A percentile compares a stretch with the other conserved stretches of the same genome.
Evolutionary conservation across 2,113 vertebrate genomes (phyloP).

Genomic region (Tylochromis polylepis): DNA sequence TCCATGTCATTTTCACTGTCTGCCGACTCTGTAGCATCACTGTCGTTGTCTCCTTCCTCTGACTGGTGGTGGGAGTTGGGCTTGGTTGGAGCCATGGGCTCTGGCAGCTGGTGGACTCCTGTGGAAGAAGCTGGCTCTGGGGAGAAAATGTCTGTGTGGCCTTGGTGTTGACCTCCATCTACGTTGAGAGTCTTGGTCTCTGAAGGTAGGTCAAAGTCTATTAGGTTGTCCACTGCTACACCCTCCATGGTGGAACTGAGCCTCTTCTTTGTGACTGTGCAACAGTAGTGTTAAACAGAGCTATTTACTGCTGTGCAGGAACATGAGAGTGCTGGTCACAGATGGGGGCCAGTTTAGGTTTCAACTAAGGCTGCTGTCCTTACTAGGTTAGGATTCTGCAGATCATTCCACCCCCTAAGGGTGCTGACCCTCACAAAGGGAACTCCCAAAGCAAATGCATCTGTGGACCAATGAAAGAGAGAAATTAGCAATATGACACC

Average conservation of each 20-base stretch:
- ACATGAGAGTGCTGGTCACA: not conserved
- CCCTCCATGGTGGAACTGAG: slow-evolving; percentile 76
- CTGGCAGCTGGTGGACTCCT: slow-evolving; percentile 35
- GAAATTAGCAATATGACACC: not conserved
- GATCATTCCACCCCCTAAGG: not conserved
- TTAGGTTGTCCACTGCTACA: slow-evolving; percentile 80
- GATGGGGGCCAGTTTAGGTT: not conserved
- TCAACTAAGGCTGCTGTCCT: not conserved
- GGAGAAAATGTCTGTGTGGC: slow-evolving; percentile 39
- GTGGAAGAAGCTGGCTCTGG: slow-evolving; percentile 29
- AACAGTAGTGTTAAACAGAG: not conserved
- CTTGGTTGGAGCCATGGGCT: slow-evolving; percentile 41
- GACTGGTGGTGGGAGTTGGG: not conserved
- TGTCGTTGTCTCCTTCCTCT: slow-evolving; percentile 66
- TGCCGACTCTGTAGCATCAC: slow-evolving; percentile 88
- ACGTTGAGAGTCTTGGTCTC: slow-evolving; percentile 41
- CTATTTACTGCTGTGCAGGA: not conserved
- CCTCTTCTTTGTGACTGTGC: not conserved
- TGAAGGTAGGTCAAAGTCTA: slow-evolving; percentile 77
- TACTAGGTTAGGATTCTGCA: not conserved
- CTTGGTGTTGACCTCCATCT: slow-evolving; percentile 16
- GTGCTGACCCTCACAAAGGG: slow-evolving; percentile 32
- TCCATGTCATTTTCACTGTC: slow-evolving; percentile 90
- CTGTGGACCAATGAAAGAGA: slow-evolving; percentile 18
- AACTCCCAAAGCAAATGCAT: slow-evolving; percentile 8